Evolutionary conservation across 2,888 invertebrate species (phyloP).

Genomic region (Podabrus alpinus): DNA sequence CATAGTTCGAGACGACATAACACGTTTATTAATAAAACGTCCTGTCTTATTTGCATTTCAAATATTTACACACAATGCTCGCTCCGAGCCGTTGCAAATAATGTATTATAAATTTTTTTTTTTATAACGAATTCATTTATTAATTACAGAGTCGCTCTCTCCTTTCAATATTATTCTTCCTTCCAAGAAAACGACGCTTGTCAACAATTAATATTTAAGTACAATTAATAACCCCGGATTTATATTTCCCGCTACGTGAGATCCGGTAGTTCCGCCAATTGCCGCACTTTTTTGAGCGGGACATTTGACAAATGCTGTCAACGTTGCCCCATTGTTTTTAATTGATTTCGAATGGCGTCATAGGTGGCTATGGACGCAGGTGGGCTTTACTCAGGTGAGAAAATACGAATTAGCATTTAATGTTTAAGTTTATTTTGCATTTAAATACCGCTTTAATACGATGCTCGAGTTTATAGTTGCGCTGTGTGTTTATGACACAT

Average conservation of each 20-base stretch:
- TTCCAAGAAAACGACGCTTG: constrained; percentile 27
- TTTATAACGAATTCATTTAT: constrained; percentile 30
- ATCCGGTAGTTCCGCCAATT: constrained; percentile 38
- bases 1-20: constrained; percentile 14
- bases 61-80: constrained; percentile 26
- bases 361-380: constrained; percentile 34
- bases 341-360: constrained; percentile 35
- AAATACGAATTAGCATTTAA: constrained; percentile 31
- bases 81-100: background rate
- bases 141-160: constrained; percentile 26
- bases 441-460: constrained; percentile 33
- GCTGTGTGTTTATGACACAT: constrained; percentile 31
- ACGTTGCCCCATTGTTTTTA: constrained; percentile 30
- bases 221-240: constrained; percentile 41
- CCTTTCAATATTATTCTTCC: constrained; percentile 15
- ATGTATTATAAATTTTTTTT: background rate
- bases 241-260: constrained; percentile 45
- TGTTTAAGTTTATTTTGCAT: constrained; percentile 34
- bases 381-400: constrained; percentile 35
- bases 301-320: constrained; percentile 26
- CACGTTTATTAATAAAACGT: constrained; percentile 16
- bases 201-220: constrained; percentile 32
- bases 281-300: constrained; percentile 20
- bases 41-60: constrained; percentile 24
- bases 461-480: constrained; percentile 31